Base-by-base conservation (phyloP, 2,113 vertebrate species). In the Malurus melanocephalus region DNA sequence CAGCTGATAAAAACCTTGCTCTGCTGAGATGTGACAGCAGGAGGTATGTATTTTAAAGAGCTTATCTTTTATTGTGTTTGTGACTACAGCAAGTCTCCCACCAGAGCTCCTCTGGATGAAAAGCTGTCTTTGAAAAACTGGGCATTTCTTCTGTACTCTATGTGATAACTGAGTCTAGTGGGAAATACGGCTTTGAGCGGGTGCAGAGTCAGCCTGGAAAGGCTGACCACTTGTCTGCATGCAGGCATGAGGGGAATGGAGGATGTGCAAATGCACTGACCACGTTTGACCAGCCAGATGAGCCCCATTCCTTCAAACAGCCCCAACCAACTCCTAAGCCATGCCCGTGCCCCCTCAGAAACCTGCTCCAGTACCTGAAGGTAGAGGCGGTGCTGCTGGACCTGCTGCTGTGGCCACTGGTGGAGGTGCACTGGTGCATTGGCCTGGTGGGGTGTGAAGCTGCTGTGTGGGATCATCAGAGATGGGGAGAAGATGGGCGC, bases 331-430 rank as follows among this genome's bases (percentile, higher is more conserved):
- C 1, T 48, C 59, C 40, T 45, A 49, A 45, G 11, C 27, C 75
- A 66, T 4, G 32, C 43, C 43, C 5, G 11, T 20, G 28, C 55
- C 46, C 32, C 26, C 42, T 61, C 80, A 89, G 35, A 65, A 89
- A 52, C 10, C 59, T 18, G 33, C 46, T 60, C 6, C 24, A 2
- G 32, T 96, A 98, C 97, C 97, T 98, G 97, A 96, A 98, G 96
- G 90, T 98, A 98, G 93, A 98, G 96, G 62, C 98, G 97, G 35
- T 97, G 96, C 75, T 97, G 97, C 73, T 97, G 97, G 3, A 96
- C 93, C 82, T 98, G 98, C 75, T 95, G 95, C 35, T 96, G 95
- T 6, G 95, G 92, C 64, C 97, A 97, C 87, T 98, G 96, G 12
- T 96, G 52, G 42, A 97, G 91, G 59, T 96, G 97, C 45, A 86